Evolutionary conservation across 2,113 vertebrate species (phyloP).

Genomic region (Galemys pyrenaicus): DNA sequence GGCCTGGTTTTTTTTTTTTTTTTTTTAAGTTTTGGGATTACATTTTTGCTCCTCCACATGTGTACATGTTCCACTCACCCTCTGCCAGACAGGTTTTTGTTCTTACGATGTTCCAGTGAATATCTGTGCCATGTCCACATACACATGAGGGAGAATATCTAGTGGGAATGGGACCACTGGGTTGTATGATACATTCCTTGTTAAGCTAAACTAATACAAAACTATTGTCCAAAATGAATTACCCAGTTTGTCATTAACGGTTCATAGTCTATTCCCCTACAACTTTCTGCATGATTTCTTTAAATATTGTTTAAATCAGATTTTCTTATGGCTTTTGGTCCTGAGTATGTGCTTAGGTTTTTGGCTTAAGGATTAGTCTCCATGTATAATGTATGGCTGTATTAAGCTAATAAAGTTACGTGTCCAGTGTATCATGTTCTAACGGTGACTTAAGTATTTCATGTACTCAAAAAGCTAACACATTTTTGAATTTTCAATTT

Average conservation of each 20-base stretch:
- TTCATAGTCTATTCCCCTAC: neutral
- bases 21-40: too few species aligned
- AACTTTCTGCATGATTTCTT: constrained; percentile 8
- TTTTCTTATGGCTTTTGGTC: neutral
- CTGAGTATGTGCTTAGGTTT: neutral
- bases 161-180: neutral
- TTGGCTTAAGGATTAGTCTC: constrained; percentile 9
- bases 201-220: constrained; percentile 30
- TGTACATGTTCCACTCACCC: neutral
- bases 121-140: neutral
- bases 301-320: neutral
- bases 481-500: neutral
- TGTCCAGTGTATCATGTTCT: neutral
- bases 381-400: neutral
- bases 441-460: neutral
- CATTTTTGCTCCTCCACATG: too few species aligned
- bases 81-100: neutral
- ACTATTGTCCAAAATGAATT: neutral
- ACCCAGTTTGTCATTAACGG: neutral
- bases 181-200: neutral
- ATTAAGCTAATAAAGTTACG: neutral
- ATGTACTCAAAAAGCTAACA: neutral
- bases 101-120: neutral
- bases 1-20: too few species aligned
- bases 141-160: neutral